phyloP scores from a whole-genome alignment of 2,888 invertebrate genomes.

The Lasiommata megera region DNA sequence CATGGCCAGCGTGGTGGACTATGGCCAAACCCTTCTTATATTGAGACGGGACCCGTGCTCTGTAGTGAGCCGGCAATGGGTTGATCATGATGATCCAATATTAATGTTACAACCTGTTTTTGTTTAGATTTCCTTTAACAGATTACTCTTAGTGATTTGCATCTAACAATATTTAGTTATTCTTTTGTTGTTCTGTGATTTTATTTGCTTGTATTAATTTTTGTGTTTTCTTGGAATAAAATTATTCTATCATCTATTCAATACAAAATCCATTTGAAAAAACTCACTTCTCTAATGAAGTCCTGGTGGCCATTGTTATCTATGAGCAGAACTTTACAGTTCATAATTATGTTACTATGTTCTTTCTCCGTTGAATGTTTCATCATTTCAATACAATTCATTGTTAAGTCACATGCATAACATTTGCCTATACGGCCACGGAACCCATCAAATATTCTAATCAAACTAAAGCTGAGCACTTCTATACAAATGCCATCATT shows the following conservation, averaged over 20 bases:
- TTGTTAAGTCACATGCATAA: slow-evolving; percentile 44
- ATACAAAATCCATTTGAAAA: background rate
- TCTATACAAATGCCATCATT: slow-evolving; percentile 38
- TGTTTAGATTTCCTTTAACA: too few species aligned
- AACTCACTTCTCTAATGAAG: slow-evolving; percentile 54
- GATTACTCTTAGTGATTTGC: too few species aligned
- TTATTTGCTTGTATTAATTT: too few species aligned
- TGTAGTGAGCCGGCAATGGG: too few species aligned
- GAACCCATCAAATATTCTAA: slow-evolving; percentile 37
- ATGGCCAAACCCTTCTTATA: too few species aligned
- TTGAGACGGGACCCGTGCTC: too few species aligned
- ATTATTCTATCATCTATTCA: background rate
- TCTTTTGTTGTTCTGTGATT: too few species aligned
- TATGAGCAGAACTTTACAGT: slow-evolving; percentile 38
- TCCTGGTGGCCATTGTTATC: slow-evolving; percentile 33
- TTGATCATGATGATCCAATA: too few species aligned
- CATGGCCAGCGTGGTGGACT: too few species aligned
- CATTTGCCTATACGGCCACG: slow-evolving; percentile 44
- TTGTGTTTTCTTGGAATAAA: too few species aligned
- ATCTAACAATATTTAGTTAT: too few species aligned
- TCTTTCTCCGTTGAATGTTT: slow-evolving; percentile 42
- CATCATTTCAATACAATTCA: slow-evolving; percentile 35
- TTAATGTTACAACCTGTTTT: too few species aligned
- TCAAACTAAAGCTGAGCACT: slow-evolving; percentile 42
- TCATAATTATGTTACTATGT: slow-evolving; percentile 45